Percentiles rank a stretch among this genome's conserved stretches.
Conservation (phyloP, 1,140 invertebrate species). For the Atopsyche davidsoni region DNA sequence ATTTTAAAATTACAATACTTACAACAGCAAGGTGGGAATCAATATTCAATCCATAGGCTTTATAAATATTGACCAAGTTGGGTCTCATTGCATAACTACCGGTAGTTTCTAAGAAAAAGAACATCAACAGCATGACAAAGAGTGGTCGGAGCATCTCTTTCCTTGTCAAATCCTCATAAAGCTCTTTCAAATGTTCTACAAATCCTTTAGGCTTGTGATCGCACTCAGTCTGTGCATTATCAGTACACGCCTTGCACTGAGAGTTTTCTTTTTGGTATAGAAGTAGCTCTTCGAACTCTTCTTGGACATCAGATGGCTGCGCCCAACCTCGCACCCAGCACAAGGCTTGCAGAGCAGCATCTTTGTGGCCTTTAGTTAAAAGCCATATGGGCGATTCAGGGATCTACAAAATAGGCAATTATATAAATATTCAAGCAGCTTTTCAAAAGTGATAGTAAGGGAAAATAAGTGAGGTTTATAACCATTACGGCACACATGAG, state of each 20-base stretch:
- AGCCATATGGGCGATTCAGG: conserved; percentile 66
- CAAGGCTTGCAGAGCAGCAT: conserved; percentile 45
- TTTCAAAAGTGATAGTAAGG: neutral
- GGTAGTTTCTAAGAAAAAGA: conserved; percentile 47
- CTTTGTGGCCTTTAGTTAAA: conserved; percentile 43
- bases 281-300: conserved; percentile 43
- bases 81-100: conserved; percentile 52
- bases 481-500: conserved; percentile 55
- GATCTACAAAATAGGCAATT: conserved; percentile 36
- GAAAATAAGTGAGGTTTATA: conserved; percentile 7
- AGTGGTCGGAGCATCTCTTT: conserved; percentile 49
- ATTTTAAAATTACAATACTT: conserved; percentile 25
- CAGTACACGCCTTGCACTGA: conserved; percentile 32
- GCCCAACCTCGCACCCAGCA: conserved; percentile 50
- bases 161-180: conserved; percentile 39
- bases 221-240: conserved; percentile 5
- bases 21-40: conserved; percentile 44
- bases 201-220: conserved; percentile 13
- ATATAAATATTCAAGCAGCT: neutral
- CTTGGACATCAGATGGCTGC: conserved; percentile 38
- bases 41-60: conserved; percentile 42
- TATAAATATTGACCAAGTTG: conserved; percentile 52
- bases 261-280: conserved; percentile 37
- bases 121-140: conserved; percentile 42
- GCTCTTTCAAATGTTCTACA: conserved; percentile 11